These are phyloP conservation scores for Zonotrichia albicollis DNA, from an alignment of 2,797 vertebrate species.

Conservation along the genomic window DNA sequence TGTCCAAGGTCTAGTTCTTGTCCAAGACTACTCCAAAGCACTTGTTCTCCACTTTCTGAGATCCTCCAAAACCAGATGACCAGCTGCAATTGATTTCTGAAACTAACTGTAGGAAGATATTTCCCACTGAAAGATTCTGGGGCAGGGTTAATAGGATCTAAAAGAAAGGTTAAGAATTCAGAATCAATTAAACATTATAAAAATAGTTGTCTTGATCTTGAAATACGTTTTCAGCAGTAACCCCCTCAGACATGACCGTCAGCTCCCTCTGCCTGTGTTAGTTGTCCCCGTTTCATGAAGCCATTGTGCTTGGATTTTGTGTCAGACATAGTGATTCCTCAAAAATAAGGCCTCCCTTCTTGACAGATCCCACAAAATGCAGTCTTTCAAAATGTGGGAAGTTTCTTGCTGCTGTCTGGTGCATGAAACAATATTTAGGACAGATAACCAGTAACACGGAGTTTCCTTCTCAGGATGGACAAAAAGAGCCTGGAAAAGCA, in stretches of 20 bases:
- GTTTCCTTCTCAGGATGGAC: background rate
- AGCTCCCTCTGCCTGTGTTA: background rate
- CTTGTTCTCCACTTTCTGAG: background rate
- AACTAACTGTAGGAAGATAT: background rate
- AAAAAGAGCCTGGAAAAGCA: background rate
- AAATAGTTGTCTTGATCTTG: background rate
- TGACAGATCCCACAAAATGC: background rate
- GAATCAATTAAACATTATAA: background rate
- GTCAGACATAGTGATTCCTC: background rate
- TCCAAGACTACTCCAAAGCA: background rate
- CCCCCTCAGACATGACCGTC: background rate
- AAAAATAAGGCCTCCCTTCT: background rate
- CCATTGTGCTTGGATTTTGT: background rate
- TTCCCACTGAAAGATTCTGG: background rate
- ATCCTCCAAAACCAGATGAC: background rate
- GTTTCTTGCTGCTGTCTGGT: background rate
- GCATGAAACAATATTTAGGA: background rate
- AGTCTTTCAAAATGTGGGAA: background rate
- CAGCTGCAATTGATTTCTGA: background rate
- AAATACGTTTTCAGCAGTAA: background rate
- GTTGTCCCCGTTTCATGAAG: background rate
- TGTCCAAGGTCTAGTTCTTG: background rate
- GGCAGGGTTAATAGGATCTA: background rate
- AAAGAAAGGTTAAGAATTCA: background rate
- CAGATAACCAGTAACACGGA: background rate